Evolutionary conservation across 2,797 vertebrate genomes (phyloP).

Genomic region (Rhynchotus rufescens): DNA sequence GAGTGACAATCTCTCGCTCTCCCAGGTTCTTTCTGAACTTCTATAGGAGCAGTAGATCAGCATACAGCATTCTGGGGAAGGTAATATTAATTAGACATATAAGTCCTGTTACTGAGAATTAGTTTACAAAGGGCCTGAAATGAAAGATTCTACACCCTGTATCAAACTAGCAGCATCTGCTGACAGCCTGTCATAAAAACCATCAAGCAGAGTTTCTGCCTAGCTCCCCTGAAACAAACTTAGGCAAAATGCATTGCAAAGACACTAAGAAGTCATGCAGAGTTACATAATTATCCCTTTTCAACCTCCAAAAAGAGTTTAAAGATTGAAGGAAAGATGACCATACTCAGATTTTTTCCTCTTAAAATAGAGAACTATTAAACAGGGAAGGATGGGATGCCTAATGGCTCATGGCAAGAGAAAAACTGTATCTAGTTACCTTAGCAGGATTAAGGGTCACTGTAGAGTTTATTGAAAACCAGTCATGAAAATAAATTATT

Average conservation of each 20-base stretch:
- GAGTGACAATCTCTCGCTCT: not conserved
- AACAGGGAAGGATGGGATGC: not conserved
- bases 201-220: fast-evolving
- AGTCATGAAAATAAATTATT: conserved; percentile 41
- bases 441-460: not conserved
- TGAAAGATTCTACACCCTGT: fast-evolving
- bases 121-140: not conserved
- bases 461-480: conserved; percentile 16
- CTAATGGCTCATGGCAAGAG: not conserved
- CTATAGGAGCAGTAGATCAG: not conserved
- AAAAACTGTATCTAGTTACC: not conserved
- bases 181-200: not conserved
- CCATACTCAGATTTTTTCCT: not conserved
- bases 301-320: not conserved
- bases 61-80: not conserved
- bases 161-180: not conserved
- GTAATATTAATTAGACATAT: not conserved
- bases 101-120: not conserved
- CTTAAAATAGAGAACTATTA: not conserved
- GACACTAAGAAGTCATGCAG: not conserved
- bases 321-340: not conserved
- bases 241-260: not conserved
- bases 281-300: not conserved
- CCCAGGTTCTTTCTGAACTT: not conserved
- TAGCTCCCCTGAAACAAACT: not conserved